Evolutionary conservation across 2,888 invertebrate genomes (phyloP).

Genomic region (Heliothis peltigera): DNA sequence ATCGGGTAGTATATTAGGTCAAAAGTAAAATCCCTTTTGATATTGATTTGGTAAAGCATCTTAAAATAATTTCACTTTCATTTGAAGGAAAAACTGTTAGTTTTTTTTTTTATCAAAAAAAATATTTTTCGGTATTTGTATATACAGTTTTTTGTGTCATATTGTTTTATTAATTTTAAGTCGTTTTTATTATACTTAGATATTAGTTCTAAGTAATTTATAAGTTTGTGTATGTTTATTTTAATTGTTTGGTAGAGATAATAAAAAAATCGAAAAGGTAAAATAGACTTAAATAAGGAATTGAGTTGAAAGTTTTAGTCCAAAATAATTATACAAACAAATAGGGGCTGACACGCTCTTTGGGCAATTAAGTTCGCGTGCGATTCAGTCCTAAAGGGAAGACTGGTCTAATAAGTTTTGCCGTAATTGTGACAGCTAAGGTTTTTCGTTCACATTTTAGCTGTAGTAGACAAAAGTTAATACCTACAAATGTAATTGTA

Average conservation of each 20-base stretch:
- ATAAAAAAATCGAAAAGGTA: conserved; percentile 3
- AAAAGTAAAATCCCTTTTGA: too few species aligned
- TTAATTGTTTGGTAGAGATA: neutral
- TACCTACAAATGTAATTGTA: neutral
- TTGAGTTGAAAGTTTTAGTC: conserved; percentile 11
- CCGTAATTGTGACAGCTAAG: conserved; percentile 5
- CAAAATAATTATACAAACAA: conserved; percentile 29
- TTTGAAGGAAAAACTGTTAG: too few species aligned
- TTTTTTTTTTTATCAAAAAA: too few species aligned
- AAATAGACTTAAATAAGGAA: conserved; percentile 14
- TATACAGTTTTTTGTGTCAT: too few species aligned
- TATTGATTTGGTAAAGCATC: too few species aligned
- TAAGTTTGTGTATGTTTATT: too few species aligned
- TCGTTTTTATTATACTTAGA: too few species aligned
- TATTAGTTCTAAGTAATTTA: too few species aligned
- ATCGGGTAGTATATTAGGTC: too few species aligned
- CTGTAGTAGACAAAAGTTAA: neutral
- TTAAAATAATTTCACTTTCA: too few species aligned
- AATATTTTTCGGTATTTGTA: too few species aligned
- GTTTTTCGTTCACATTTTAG: neutral
- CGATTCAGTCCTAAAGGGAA: conserved; percentile 19
- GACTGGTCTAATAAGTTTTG: conserved; percentile 4
- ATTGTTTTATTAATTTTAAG: too few species aligned
- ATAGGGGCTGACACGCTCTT: conserved; percentile 21
- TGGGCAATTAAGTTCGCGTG: conserved; percentile 24